Conservation (phyloP, 2,113 vertebrate species). For the Trinectes maculatus region DNA sequence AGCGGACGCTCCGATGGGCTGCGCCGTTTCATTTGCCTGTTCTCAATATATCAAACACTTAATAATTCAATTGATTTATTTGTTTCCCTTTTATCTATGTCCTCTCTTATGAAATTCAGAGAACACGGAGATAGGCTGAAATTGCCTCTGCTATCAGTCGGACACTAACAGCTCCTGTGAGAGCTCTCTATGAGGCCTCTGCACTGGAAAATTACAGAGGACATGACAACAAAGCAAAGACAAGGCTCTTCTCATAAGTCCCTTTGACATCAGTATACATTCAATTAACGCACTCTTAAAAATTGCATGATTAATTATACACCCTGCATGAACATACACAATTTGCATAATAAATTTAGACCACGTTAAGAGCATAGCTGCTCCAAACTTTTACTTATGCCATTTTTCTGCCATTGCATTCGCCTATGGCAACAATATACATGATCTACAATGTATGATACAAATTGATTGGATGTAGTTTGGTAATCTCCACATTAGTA, state of each 20-base stretch:
- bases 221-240: conserved; percentile 8
- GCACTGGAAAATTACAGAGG: conserved; percentile 11
- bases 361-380: too few relatives aligned
- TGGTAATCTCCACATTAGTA: too few relatives aligned
- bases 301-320: not conserved
- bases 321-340: too few relatives aligned
- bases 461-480: too few relatives aligned
- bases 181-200: conserved; percentile 16
- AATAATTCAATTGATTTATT: conserved; percentile 4
- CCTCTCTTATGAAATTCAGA: conserved; percentile 11
- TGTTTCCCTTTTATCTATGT: conserved; percentile 22
- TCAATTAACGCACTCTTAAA: not conserved
- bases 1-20: not conserved
- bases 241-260: conserved; percentile 11
- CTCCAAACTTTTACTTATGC: too few relatives aligned
- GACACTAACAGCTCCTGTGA: not conserved
- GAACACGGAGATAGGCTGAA: conserved; percentile 43
- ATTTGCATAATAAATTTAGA: too few relatives aligned
- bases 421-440: too few relatives aligned
- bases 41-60: not conserved
- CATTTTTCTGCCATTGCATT: too few relatives aligned
- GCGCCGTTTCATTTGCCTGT: too few relatives aligned
- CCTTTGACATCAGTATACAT: not conserved
- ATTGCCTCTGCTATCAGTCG: conserved; percentile 40
- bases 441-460: too few relatives aligned